Conservation (phyloP, 2,797 vertebrate genomes). For the Rhabdophis nuchalis region DNA sequence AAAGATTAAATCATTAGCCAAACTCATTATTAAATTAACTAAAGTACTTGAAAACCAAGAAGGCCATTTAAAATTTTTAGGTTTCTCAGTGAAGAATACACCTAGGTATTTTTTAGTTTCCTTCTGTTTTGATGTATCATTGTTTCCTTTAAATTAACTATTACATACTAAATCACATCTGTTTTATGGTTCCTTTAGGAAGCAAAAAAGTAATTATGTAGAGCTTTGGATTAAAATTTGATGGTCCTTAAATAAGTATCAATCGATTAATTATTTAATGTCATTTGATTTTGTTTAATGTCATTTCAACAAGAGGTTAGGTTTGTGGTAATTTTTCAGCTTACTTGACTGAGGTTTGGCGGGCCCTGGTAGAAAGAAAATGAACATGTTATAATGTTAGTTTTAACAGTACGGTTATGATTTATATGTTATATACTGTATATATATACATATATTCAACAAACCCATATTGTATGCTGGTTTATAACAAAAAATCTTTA, state of each 20-base stretch:
- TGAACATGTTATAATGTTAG: not conserved
- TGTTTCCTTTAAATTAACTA: not conserved
- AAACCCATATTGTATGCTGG: not conserved
- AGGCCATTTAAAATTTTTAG: not conserved
- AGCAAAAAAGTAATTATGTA: not conserved
- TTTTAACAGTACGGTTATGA: not conserved
- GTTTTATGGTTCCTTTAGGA: not conserved
- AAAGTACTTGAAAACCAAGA: not conserved
- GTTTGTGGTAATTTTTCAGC: not conserved
- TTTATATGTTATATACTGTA: not conserved
- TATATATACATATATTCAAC: not conserved
- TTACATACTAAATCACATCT: not conserved
- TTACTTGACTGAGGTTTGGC: not conserved
- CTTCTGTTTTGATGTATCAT: not conserved
- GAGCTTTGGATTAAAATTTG: not conserved
- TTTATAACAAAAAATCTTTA: not conserved
- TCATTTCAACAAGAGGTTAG: not conserved
- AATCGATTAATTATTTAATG: not conserved
- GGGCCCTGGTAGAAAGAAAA: slow-evolving; percentile 5
- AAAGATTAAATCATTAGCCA: not conserved
- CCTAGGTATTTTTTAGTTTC: not conserved
- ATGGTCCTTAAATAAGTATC: not conserved
- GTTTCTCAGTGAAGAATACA: not conserved
- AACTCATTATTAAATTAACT: too few species aligned
- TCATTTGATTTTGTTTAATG: not conserved